These are phyloP conservation scores for Mycteria americana DNA, from an alignment of 2,797 vertebrate genomes.

Conservation along the genomic window DNA sequence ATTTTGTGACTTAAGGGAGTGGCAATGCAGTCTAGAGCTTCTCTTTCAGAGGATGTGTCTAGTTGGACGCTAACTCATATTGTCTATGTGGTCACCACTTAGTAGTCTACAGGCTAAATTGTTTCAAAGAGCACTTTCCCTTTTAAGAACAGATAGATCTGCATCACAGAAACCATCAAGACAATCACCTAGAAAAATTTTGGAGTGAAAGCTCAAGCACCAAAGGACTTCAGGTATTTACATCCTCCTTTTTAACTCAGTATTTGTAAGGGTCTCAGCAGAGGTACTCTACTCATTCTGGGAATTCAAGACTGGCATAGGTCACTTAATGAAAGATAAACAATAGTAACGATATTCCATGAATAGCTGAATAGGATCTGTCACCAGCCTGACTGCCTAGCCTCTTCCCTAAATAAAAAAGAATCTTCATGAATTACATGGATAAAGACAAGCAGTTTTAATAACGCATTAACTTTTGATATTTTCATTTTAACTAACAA, in stretches of 20 bases:
- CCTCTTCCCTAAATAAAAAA: background rate
- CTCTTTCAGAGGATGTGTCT: background rate
- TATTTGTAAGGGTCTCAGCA: background rate
- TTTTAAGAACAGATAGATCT: background rate
- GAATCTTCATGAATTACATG: background rate
- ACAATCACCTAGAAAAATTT: background rate
- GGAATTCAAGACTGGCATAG: background rate
- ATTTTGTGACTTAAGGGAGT: background rate
- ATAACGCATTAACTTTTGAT: background rate
- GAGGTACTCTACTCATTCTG: background rate
- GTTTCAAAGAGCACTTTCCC: fast-evolving
- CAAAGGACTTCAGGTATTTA: background rate
- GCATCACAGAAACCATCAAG: background rate
- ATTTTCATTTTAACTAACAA: background rate
- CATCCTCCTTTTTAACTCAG: background rate
- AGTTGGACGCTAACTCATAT: background rate
- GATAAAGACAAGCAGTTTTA: background rate
- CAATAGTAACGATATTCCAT: background rate
- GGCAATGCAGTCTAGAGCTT: background rate
- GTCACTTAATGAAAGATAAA: background rate
- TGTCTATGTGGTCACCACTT: fast-evolving
- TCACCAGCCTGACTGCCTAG: background rate
- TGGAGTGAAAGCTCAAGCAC: background rate
- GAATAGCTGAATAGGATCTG: background rate
- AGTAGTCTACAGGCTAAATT: background rate